Conservation (phyloP, 1,140 invertebrate species). For the Thaumetopoea pityocampa region DNA sequence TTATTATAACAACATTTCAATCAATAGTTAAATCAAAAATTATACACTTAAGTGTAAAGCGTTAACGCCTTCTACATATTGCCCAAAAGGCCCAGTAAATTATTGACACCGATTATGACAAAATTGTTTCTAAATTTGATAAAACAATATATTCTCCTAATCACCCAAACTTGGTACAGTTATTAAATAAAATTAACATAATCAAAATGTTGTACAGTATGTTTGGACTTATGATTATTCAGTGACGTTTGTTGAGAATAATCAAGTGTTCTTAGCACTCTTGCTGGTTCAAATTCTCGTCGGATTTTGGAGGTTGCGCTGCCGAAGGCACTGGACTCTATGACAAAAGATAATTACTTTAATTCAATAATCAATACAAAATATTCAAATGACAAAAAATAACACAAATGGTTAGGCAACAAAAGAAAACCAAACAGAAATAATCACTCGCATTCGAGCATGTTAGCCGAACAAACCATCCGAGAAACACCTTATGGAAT, state of each 20-base stretch:
- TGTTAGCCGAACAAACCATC: slow-evolving; percentile 30
- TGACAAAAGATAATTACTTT: slow-evolving; percentile 55
- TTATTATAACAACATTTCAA: slow-evolving; percentile 8
- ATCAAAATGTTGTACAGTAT: slow-evolving; percentile 40
- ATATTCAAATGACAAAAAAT: slow-evolving; percentile 11
- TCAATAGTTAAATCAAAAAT: slow-evolving; percentile 11
- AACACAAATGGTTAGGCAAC: slow-evolving; percentile 6
- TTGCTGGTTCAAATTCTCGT: slow-evolving; percentile 81
- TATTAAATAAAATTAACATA: slow-evolving; percentile 27
- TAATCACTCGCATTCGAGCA: slow-evolving; percentile 4
- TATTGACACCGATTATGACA: slow-evolving; percentile 29
- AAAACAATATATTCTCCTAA: slow-evolving; percentile 12
- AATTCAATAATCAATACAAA: slow-evolving; percentile 26
- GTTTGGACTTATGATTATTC: slow-evolving; percentile 52
- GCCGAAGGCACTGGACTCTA: slow-evolving; percentile 81
- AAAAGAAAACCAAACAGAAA: slow-evolving; percentile 12
- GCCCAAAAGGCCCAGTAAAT: slow-evolving; percentile 34
- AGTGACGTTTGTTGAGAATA: slow-evolving; percentile 36
- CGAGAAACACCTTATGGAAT: slow-evolving; percentile 30
- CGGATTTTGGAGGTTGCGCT: slow-evolving; percentile 78
- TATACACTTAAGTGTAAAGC: slow-evolving; percentile 14
- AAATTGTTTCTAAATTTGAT: slow-evolving; percentile 10
- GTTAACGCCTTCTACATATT: slow-evolving; percentile 29
- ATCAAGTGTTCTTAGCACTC: slow-evolving; percentile 43
- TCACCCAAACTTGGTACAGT: slow-evolving; percentile 20